phyloP scores from a whole-genome alignment of 2,113 vertebrate genomes.

The Oreotrochilus melanogaster region DNA sequence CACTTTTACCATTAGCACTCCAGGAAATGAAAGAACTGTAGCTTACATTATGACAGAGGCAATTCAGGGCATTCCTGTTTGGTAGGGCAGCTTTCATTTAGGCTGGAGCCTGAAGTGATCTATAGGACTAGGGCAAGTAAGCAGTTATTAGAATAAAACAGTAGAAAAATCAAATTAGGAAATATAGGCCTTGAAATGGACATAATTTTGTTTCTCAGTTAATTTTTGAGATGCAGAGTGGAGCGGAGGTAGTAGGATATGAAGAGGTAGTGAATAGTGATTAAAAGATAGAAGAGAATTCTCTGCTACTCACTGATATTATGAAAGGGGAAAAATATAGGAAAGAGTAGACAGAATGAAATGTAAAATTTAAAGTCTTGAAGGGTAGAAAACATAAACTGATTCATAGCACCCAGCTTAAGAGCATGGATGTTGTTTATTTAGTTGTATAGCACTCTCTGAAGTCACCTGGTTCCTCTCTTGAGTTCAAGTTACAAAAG shows the following conservation, averaged over 20 bases:
- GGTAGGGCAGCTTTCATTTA: neutral
- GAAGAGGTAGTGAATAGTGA: neutral
- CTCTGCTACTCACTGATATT: neutral
- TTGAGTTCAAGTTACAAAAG: neutral
- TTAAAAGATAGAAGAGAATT: neutral
- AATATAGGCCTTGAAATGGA: neutral
- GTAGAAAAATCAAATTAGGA: neutral
- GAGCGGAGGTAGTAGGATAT: neutral
- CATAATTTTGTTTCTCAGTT: neutral
- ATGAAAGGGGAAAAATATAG: neutral
- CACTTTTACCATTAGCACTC: constrained; percentile 54
- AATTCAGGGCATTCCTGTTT: constrained; percentile 5
- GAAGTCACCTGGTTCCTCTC: neutral
- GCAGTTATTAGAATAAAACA: neutral
- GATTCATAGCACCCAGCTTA: neutral
- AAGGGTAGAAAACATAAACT: neutral
- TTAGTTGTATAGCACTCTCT: neutral
- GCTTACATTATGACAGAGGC: neutral
- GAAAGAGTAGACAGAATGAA: neutral
- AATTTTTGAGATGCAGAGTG: neutral
- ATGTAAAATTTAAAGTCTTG: neutral
- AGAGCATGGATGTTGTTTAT: neutral
- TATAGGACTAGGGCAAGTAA: neutral
- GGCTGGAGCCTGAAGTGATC: neutral
- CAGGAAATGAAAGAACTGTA: constrained; percentile 45